Evolutionary conservation across 2,113 vertebrate species (phyloP).

Genomic region (Oriolus oriolus): DNA sequence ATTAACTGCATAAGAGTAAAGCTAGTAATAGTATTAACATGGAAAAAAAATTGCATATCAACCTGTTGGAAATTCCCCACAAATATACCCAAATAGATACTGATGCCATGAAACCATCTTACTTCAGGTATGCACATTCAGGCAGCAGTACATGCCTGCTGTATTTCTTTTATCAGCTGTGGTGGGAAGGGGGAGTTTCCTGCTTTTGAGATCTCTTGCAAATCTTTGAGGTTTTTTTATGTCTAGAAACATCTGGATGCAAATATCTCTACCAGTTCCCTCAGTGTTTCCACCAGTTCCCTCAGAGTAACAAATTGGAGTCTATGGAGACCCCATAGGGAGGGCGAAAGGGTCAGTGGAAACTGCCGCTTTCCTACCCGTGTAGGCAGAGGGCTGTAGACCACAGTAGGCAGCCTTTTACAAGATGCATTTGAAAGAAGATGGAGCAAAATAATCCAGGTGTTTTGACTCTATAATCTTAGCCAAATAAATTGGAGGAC

Average conservation of each 20-base stretch:
- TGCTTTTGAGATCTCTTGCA: rapidly evolving
- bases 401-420: not conserved
- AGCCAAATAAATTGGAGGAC: not conserved
- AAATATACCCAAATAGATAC: not conserved
- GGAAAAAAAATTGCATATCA: not conserved
- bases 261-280: not conserved
- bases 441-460: not conserved
- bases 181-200: not conserved
- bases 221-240: not conserved
- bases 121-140: not conserved
- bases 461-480: not conserved
- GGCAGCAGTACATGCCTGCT: rapidly evolving
- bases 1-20: not conserved
- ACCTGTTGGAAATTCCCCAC: not conserved
- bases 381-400: not conserved
- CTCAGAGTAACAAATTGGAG: not conserved
- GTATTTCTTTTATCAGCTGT: not conserved
- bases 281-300: not conserved
- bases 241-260: not conserved
- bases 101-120: not conserved
- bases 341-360: not conserved
- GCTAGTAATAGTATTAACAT: not conserved
- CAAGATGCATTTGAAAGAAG: not conserved
- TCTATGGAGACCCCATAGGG: not conserved
- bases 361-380: not conserved